Conservation (phyloP, 2,888 invertebrate species). For the Axea sp. region DNA sequence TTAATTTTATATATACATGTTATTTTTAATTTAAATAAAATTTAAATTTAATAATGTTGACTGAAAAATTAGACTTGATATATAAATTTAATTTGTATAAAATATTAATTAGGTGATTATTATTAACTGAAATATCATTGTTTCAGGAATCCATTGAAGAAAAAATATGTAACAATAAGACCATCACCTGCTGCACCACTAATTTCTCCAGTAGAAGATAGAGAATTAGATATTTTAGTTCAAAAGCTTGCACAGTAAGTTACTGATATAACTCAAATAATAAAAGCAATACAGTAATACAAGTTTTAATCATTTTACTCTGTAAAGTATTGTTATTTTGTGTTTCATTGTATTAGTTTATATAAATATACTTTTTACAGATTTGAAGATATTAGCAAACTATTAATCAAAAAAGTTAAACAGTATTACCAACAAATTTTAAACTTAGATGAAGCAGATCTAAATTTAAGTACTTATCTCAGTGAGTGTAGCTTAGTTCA, state of each 20-base stretch:
- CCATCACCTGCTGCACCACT: constrained; percentile 75
- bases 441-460: constrained; percentile 75
- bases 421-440: constrained; percentile 74
- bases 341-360: no score
- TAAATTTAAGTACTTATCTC: constrained; percentile 77
- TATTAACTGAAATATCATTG: no score
- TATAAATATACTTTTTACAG: constrained; percentile 63
- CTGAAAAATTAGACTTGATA: no score
- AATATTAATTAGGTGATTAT: no score
- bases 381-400: constrained; percentile 75
- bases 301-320: no score
- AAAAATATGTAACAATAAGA: constrained; percentile 69
- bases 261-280: no score
- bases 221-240: constrained; percentile 75
- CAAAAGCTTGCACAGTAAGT: constrained; percentile 76
- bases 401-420: constrained; percentile 78
- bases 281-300: not conserved
- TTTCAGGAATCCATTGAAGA: constrained; percentile 53
- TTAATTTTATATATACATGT: no score
- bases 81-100: no score
- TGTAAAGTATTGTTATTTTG: constrained; percentile 5
- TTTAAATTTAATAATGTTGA: no score
- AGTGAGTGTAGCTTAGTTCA: constrained; percentile 77
- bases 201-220: constrained; percentile 73
- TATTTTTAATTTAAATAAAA: no score